These are phyloP conservation scores for Ernsta delagoae DNA, from an alignment of 2,888 invertebrate species.

Conservation along the genomic window DNA sequence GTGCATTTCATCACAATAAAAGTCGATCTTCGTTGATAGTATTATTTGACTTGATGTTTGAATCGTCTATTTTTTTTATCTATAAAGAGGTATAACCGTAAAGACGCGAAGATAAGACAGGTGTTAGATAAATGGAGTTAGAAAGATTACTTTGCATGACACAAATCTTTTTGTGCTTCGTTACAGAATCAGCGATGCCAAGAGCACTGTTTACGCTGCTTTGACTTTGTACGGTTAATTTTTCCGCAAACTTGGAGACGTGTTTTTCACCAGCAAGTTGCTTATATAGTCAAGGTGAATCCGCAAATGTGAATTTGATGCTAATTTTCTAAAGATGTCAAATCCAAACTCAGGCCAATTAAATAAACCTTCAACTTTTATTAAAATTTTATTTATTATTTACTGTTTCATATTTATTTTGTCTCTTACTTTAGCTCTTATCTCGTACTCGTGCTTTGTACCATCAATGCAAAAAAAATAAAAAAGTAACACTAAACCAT, in stretches of 20 bases:
- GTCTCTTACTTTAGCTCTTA: too few relatives aligned
- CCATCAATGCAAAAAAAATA: not conserved
- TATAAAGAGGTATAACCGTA: not conserved
- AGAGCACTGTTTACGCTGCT: not conserved
- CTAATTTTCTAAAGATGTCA: too few relatives aligned
- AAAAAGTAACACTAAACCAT: conserved; percentile 23
- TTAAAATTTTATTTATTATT: too few relatives aligned
- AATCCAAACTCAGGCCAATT: too few relatives aligned
- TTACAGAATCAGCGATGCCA: not conserved
- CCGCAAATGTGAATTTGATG: too few relatives aligned
- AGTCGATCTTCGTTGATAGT: not conserved
- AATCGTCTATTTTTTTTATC: not conserved
- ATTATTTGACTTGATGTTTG: not conserved
- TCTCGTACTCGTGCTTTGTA: too few relatives aligned
- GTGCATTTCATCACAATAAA: not conserved
- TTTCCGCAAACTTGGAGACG: not conserved
- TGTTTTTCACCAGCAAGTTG: too few relatives aligned
- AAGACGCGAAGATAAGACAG: not conserved
- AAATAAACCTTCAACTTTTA: too few relatives aligned
- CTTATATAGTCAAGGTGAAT: too few relatives aligned
- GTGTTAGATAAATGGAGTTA: not conserved
- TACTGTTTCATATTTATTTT: too few relatives aligned
- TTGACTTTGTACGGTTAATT: not conserved
- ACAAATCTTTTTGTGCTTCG: not conserved
- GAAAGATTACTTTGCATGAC: not conserved